Conservation (phyloP, 2,113 vertebrate species). For the Actenoides hombroni region DNA sequence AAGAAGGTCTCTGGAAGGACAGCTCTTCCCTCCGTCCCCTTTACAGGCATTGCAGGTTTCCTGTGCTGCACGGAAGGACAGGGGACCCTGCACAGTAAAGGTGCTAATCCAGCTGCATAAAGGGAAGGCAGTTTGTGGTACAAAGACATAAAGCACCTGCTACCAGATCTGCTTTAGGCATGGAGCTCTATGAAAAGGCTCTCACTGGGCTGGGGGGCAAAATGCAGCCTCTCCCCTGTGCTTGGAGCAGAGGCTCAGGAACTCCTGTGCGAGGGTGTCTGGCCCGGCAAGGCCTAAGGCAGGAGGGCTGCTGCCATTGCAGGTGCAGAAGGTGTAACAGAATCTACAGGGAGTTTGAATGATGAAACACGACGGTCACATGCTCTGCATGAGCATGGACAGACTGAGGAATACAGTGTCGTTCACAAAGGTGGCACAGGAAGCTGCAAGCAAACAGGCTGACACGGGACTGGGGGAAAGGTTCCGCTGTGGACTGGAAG, state of each 20-base stretch:
- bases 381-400: background rate
- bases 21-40: background rate
- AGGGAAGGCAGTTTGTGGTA: background rate
- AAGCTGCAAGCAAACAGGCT: background rate
- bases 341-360: background rate
- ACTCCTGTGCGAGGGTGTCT: background rate
- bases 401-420: background rate
- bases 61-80: background rate
- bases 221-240: background rate
- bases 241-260: background rate
- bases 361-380: background rate
- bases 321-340: background rate
- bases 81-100: background rate
- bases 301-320: background rate
- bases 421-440: rapidly evolving
- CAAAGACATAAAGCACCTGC: background rate
- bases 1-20: background rate
- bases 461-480: background rate
- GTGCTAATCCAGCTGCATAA: background rate
- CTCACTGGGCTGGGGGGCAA: background rate
- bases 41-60: background rate
- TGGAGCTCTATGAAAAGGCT: background rate
- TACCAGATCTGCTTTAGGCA: background rate
- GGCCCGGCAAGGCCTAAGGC: background rate
- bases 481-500: background rate